Percentiles rank a stretch among this genome's conserved stretches.
Evolutionary conservation across 2,888 invertebrate species (phyloP).

Genomic region (Diploptera punctata): DNA sequence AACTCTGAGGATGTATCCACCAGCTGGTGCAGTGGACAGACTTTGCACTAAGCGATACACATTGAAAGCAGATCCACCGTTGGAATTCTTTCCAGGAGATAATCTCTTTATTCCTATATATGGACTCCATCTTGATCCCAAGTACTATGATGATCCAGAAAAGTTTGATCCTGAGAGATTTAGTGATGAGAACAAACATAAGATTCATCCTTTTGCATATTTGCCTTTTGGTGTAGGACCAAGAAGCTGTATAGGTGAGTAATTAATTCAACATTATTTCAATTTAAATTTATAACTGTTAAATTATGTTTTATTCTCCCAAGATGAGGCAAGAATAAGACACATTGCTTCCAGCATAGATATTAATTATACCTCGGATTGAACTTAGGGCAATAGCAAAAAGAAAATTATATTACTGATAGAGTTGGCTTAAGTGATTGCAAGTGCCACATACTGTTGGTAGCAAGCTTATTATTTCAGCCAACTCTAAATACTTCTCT

Average conservation of each 20-base stretch:
- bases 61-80: background rate
- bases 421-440: too few species aligned
- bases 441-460: too few species aligned
- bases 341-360: too few species aligned
- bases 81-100: slow-evolving; percentile 17
- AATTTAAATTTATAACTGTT: too few species aligned
- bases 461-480: too few species aligned
- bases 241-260: slow-evolving; percentile 66
- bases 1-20: slow-evolving; percentile 61
- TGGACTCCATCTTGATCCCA: slow-evolving; percentile 15
- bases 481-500: too few species aligned
- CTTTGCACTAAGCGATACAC: slow-evolving; percentile 60
- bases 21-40: slow-evolving; percentile 57
- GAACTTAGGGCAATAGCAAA: too few species aligned
- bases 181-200: slow-evolving; percentile 31
- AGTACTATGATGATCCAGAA: slow-evolving; percentile 53
- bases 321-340: too few species aligned
- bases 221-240: slow-evolving; percentile 66
- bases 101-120: slow-evolving; percentile 46
- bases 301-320: too few species aligned
- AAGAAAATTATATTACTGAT: too few species aligned
- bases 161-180: slow-evolving; percentile 19
- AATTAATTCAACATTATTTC: background rate
- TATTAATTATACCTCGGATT: too few species aligned
- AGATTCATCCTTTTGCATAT: slow-evolving; percentile 50